These are phyloP conservation scores for Nycticorax nycticorax DNA, from an alignment of 2,113 vertebrate genomes.

Conservation along the genomic window DNA sequence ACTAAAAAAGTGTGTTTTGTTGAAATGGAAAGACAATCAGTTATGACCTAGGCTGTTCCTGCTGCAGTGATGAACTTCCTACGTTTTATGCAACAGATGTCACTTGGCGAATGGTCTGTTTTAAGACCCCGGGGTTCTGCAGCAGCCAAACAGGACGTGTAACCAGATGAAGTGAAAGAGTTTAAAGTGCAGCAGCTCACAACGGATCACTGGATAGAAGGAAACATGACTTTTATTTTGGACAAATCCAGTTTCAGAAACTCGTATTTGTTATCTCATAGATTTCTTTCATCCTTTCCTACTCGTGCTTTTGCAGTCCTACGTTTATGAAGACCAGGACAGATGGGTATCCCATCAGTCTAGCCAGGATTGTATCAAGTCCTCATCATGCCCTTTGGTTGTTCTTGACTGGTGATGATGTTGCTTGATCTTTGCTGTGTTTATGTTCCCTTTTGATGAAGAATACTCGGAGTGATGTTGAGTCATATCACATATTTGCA, in stretches of 20 bases:
- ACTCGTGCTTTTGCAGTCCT: not conserved
- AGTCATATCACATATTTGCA: rapidly evolving
- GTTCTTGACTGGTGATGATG: not conserved
- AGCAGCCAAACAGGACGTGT: not conserved
- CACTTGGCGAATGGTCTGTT: not conserved
- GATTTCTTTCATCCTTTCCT: not conserved
- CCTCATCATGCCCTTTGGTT: not conserved
- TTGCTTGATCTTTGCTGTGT: not conserved
- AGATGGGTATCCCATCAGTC: not conserved
- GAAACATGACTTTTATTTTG: not conserved
- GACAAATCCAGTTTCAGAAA: not conserved
- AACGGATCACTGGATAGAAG: not conserved
- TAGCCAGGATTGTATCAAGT: not conserved
- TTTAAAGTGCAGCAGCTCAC: not conserved
- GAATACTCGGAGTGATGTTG: rapidly evolving
- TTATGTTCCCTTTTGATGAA: not conserved
- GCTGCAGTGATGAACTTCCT: not conserved
- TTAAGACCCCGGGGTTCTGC: not conserved
- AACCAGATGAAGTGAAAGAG: not conserved
- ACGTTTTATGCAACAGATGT: not conserved
- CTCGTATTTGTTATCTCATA: not conserved
- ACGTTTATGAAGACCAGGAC: not conserved
- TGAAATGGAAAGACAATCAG: not conserved
- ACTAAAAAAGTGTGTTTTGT: not conserved
- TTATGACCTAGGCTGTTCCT: not conserved